Conservation (phyloP, 92 coral and sea anemone species). For the Zoanthus sociatus region DNA sequence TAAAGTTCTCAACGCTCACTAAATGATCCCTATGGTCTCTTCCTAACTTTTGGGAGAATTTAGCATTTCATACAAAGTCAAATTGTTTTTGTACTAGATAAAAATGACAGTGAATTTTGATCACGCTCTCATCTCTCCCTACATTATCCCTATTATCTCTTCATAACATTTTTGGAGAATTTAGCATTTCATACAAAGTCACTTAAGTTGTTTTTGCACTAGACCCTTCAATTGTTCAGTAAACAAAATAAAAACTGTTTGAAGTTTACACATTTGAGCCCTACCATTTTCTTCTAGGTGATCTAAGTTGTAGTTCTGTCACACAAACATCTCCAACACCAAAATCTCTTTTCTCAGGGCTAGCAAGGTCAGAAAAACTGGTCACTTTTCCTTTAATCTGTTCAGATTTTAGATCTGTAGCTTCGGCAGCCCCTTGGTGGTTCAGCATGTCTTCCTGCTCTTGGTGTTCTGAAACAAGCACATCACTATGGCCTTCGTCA, state of each 20-base stretch:
- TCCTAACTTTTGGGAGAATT: neutral
- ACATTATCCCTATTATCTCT: too few relatives aligned
- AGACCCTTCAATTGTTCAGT: too few relatives aligned
- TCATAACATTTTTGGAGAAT: too few relatives aligned
- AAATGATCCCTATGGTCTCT: too few relatives aligned
- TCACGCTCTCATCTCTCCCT: too few relatives aligned
- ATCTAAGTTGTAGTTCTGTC: slow-evolving; percentile 50
- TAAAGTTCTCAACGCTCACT: too few relatives aligned
- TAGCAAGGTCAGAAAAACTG: neutral
- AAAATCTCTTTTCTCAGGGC: slow-evolving; percentile 10
- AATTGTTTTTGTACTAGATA: too few relatives aligned
- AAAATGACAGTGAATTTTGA: too few relatives aligned
- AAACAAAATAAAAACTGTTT: too few relatives aligned
- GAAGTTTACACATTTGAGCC: neutral
- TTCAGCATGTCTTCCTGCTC: neutral
- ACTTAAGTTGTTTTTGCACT: too few relatives aligned
- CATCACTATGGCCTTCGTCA: slow-evolving; percentile 9
- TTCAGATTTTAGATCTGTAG: neutral
- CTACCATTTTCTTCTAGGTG: slow-evolving; percentile 84
- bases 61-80: too few relatives aligned
- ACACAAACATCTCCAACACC: slow-evolving; percentile 35
- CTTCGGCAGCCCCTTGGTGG: neutral
- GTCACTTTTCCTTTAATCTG: neutral
- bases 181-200: too few relatives aligned
- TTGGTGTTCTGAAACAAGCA: neutral